Evolutionary conservation across 2,113 vertebrate genomes (phyloP).

Genomic region (Pseudopodoces humilis): DNA sequence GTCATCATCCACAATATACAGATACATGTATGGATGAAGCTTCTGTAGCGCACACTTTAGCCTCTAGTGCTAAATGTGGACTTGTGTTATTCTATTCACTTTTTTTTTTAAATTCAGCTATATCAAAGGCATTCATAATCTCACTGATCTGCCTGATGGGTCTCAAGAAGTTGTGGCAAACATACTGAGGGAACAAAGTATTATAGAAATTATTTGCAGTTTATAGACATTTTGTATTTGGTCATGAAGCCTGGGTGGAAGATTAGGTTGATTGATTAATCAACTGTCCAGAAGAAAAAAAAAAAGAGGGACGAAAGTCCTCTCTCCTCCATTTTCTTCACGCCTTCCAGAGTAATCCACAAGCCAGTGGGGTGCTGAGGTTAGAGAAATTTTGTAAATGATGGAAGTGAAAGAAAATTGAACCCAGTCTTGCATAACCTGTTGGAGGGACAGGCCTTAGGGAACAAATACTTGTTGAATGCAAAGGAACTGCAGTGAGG

Average conservation of each 20-base stretch:
- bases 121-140: background rate
- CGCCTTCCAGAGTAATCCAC: background rate
- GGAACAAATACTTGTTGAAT: background rate
- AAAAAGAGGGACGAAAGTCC: background rate
- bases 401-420: background rate
- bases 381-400: background rate
- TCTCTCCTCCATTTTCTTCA: background rate
- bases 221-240: background rate
- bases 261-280: background rate
- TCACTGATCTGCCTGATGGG: background rate
- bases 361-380: background rate
- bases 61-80: background rate
- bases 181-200: background rate
- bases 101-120: background rate
- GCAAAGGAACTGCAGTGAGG: background rate
- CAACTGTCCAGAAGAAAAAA: background rate
- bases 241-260: background rate
- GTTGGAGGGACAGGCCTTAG: background rate
- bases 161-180: background rate
- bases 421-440: background rate
- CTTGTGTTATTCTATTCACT: background rate
- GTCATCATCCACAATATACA: background rate
- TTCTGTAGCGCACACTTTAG: background rate
- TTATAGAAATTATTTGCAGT: background rate
- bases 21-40: background rate